Conservation (phyloP, 2,113 vertebrate genomes). For the Podocnemis expansa region DNA sequence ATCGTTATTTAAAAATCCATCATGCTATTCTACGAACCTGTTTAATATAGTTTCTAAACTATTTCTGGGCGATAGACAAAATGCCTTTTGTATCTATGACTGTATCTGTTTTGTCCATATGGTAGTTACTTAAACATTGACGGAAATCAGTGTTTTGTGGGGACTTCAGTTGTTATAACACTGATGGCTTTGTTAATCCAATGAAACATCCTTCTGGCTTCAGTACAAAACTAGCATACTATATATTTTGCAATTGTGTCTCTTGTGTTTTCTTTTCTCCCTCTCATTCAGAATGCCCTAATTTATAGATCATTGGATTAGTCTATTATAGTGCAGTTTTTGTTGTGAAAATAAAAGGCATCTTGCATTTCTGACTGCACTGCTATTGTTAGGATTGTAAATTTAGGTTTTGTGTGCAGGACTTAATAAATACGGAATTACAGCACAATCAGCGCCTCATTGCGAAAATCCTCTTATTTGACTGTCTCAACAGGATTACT, state of each 20-base stretch:
- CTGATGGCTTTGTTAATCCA: neutral
- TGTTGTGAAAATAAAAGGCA: neutral
- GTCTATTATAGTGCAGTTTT: neutral
- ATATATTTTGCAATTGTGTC: neutral
- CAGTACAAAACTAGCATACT: neutral
- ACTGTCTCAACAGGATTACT: constrained; percentile 59
- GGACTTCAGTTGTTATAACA: constrained; percentile 3
- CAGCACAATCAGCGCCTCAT: constrained; percentile 9
- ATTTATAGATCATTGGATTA: neutral
- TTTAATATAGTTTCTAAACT: constrained; percentile 2
- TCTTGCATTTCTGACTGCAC: neutral
- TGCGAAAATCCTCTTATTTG: constrained; percentile 53
- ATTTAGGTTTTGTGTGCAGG: neutral
- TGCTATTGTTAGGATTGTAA: neutral
- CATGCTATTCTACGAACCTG: constrained; percentile 23
- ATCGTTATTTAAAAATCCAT: neutral
- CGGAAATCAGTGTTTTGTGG: neutral
- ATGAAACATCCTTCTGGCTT: neutral
- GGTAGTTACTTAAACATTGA: constrained; percentile 8
- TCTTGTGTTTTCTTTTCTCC: neutral
- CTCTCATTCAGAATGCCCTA: neutral
- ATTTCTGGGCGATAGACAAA: constrained; percentile 8
- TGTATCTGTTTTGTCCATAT: neutral
- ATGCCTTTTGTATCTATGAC: neutral
- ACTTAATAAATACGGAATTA: constrained; percentile 41